Evolutionary conservation across 35 echinoderm and acorn worm genomes (phyloP), one percentile per base, ranked within the genome.

Genomic region (Anneissia japonica): DNA sequence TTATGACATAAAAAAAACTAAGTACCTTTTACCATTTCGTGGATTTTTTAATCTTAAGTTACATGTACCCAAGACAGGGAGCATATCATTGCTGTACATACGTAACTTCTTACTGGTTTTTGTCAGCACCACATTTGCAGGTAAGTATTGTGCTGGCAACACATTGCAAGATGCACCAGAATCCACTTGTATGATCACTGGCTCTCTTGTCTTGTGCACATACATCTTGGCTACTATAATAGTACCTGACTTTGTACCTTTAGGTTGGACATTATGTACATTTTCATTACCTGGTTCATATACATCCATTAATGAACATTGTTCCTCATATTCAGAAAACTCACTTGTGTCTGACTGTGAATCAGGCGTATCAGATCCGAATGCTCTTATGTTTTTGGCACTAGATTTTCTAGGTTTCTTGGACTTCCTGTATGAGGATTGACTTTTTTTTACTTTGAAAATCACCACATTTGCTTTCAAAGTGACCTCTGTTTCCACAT

Each of bases 401-500:
- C 40, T 4, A 6, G 40, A 43, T 43, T 64, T 64, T 16, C 51
- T 64, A 64, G 5, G 19, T 64, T 64, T 64, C 2, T 23, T 64
- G 9, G 5, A 64, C 51, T 64, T 64, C 21, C 26, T 23, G 5
- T 64, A 12, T 23, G 9, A 64, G 26, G 5, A 23, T 64, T 64
- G 11, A 64, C 51, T 64, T 2, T 23, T 9, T n/a, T 64, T 6
- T 64, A 64, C 39, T 41, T 34, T 2, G 31, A 55, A 36, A 32
- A 5, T n/a, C 73, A 23, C 36, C 84, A 36, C 88, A 90, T 31
- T 84, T 76, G 81, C 36, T 36, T 28, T 40, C 39, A 51, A 90
- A 90, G 43, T 86, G 89, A 91, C 55, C 55, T 85, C 39, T 80
- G 0, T 28, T 85, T 17, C 83, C 77, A 79, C 89, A 91, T n/a